Conservation (phyloP, 2,888 invertebrate species). For the Dendrolimus houi region DNA sequence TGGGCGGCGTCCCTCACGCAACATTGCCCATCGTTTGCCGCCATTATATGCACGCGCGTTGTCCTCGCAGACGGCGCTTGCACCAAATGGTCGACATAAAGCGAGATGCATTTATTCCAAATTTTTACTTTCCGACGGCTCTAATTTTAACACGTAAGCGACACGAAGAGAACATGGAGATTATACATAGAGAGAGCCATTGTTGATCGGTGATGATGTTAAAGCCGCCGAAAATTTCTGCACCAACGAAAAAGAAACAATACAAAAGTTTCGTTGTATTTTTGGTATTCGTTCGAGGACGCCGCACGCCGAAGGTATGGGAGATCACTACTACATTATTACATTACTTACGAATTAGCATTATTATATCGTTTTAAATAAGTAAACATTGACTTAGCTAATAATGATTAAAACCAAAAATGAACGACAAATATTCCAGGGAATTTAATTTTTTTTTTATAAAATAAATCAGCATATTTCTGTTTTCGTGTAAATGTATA, state of each 20-base stretch:
- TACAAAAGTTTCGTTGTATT: conserved; percentile 68
- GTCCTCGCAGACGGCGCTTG: conserved; percentile 17
- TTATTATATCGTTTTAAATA: conserved; percentile 70
- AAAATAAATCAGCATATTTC: not conserved
- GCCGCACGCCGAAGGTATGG: conserved; percentile 65
- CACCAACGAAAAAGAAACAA: conserved; percentile 41
- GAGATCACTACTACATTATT: conserved; percentile 73
- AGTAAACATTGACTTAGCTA: conserved; percentile 75
- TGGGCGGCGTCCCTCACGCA: conserved; percentile 46
- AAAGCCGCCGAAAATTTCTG: conserved; percentile 27
- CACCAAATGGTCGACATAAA: conserved; percentile 20
- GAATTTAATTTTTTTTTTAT: not conserved
- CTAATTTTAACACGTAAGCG: conserved; percentile 12
- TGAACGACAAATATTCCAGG: conserved; percentile 39
- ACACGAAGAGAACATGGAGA: not conserved
- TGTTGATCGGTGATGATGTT: conserved; percentile 18
- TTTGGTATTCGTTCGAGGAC: conserved; percentile 39
- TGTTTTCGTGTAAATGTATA: not conserved
- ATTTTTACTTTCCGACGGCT: conserved; percentile 24
- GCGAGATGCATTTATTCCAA: conserved; percentile 18
- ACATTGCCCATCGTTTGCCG: conserved; percentile 2
- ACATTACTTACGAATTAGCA: conserved; percentile 61
- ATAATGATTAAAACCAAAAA: conserved; percentile 63
- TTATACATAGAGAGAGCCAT: conserved; percentile 30
- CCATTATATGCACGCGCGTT: not conserved